phyloP scores from a whole-genome alignment of 92 coral and sea anemone genomes.

The Palythoa heliodiscus region DNA sequence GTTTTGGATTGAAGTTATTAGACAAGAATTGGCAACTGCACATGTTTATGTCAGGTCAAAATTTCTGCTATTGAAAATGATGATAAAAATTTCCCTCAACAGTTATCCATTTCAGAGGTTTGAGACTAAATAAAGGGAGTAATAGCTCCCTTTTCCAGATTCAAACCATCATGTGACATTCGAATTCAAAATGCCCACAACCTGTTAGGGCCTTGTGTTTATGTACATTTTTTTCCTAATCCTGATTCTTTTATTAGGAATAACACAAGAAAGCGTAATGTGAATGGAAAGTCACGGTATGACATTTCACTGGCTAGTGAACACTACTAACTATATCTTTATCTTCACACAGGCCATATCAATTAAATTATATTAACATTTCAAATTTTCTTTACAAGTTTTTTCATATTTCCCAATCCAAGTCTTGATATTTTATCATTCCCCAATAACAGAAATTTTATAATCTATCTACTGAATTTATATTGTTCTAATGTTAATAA shows the following conservation, averaged over 20 bases:
- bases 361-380: background rate
- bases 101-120: background rate
- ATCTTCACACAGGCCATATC: constrained; percentile 4
- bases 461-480: background rate
- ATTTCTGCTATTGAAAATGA: background rate
- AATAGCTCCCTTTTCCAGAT: background rate
- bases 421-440: background rate
- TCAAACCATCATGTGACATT: constrained; percentile 6
- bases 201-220: constrained; percentile 18
- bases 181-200: constrained; percentile 1
- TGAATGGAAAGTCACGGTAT: constrained; percentile 49
- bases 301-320: constrained; percentile 40
- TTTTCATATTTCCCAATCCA: background rate
- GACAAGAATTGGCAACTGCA: too few relatives aligned
- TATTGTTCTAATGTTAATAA: background rate
- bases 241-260: constrained; percentile 36
- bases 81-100: background rate
- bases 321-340: constrained; percentile 1
- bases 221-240: constrained; percentile 32
- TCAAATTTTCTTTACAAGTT: too few relatives aligned
- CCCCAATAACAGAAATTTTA: background rate
- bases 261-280: constrained; percentile 49
- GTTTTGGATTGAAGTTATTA: too few relatives aligned
- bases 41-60: background rate
- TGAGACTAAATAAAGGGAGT: background rate